Conservation (phyloP, 2,888 invertebrate genomes). For the Hypselothyrea guttata region DNA sequence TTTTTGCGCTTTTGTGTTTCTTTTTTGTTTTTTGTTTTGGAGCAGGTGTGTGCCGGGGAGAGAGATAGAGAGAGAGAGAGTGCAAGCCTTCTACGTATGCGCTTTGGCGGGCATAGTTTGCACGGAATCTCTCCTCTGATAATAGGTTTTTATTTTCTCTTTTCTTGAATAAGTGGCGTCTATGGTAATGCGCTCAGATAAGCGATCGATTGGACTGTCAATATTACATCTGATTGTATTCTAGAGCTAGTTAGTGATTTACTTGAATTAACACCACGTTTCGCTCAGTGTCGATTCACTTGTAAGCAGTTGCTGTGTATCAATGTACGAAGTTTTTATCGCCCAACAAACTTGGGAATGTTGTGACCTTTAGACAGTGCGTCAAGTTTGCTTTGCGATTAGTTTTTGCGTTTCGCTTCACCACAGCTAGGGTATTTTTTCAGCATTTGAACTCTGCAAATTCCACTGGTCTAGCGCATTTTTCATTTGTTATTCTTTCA, state of each 20-base stretch:
- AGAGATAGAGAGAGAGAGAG: slow-evolving; percentile 4
- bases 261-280: too few relatives aligned
- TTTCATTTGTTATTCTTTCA: slow-evolving; percentile 8
- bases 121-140: slow-evolving; percentile 23
- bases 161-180: too few relatives aligned
- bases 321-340: slow-evolving; percentile 51
- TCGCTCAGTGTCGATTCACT: too few relatives aligned
- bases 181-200: too few relatives aligned
- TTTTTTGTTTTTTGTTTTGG: too few relatives aligned
- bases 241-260: too few relatives aligned
- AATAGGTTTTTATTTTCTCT: slow-evolving; percentile 12
- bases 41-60: slow-evolving; percentile 31
- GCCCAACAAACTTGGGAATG: slow-evolving; percentile 36
- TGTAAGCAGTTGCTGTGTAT: slow-evolving; percentile 5
- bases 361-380: slow-evolving; percentile 61
- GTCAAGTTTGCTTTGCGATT: slow-evolving; percentile 20
- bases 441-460: slow-evolving; percentile 24
- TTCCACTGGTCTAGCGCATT: slow-evolving; percentile 22
- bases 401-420: slow-evolving; percentile 11
- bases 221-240: too few relatives aligned
- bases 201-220: too few relatives aligned
- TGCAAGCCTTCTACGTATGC: slow-evolving; percentile 35
- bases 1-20: too few relatives aligned
- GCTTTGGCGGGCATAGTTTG: slow-evolving; percentile 24
- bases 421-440: slow-evolving; percentile 17